A percentile compares a stretch with the other conserved stretches of the same genome.
Evolutionary conservation across 64 coral and sea anemone species (phyloP).

Genomic region (Hydrozoanthus tunicans): DNA sequence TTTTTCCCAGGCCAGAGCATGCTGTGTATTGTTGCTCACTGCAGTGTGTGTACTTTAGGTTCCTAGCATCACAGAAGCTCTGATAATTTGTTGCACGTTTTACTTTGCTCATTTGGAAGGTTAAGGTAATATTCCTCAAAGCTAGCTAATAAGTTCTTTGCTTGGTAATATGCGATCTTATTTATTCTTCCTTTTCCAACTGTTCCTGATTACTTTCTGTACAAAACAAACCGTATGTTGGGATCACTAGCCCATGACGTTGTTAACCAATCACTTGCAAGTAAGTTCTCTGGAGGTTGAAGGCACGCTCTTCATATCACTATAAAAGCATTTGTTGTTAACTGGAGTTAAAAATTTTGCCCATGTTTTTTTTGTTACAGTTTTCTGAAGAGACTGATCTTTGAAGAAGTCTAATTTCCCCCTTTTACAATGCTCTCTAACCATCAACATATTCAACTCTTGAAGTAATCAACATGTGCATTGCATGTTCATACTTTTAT

Average conservation of each 20-base stretch:
- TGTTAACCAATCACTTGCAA: slow-evolving; percentile 2
- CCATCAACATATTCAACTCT: not conserved
- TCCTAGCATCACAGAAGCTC: not conserved
- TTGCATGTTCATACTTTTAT: not conserved
- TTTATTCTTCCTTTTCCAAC: not conserved
- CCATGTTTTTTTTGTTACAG: too few relatives aligned
- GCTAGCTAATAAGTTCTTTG: not conserved
- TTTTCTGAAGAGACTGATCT: not conserved
- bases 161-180: not conserved
- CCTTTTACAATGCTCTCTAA: not conserved
- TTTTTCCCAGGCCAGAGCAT: slow-evolving; percentile 26
- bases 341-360: not conserved
- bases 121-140: not conserved
- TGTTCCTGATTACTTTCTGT: slow-evolving; percentile 21
- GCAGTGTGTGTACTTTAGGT: too few relatives aligned
- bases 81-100: not conserved
- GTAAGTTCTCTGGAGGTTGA: not conserved
- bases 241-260: slow-evolving; percentile 2
- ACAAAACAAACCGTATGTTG: slow-evolving; percentile 32
- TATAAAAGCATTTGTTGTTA: not conserved
- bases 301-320: not conserved
- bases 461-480: not conserved
- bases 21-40: not conserved
- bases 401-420: not conserved
- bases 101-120: not conserved